Evolutionary conservation across 2,113 vertebrate genomes (phyloP), one percentile per base, ranked within the genome.

Genomic region (Platysternon megacephalum): DNA sequence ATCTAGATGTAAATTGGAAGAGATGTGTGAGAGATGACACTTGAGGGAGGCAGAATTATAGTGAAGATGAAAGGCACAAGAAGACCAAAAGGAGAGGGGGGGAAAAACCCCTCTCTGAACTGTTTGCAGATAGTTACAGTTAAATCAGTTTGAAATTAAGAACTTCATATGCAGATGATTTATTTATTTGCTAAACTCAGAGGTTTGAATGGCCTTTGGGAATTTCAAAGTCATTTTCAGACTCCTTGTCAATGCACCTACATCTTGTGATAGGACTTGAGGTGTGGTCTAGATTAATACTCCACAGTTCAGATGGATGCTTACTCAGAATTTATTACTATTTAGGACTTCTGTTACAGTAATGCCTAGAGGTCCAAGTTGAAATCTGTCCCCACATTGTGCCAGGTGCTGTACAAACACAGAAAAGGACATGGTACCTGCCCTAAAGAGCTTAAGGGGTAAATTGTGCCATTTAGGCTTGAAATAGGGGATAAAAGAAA

Each of bases 1-100:
- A 94, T 85, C 89, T 79, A 96, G 89, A 96, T 83, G 87, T 39
- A 92, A 88, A 65, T 28, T 74, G 89, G 92, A 93, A 96, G 86
- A 94, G 61, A 81, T 6, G 61, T 79, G 84, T 92, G 92, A 95
- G 96, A 91, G 81, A 82, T 86, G 93, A 90, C 93, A 74, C 89
- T 78, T n/a, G 90, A 96, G 56, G 85, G 85, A 92, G 97, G 74
- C 19, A 80, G 92, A 88, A 96, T 92, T 72, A 88, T 83, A 93
- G 88, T 53, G 88, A 93, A 96, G 91, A 95, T 95, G 87, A 96
- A 88, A 93, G 48, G 22, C 79, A 84, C 53, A 93, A 82, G 6
- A 84, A 56, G 53, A 82, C 87, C 39, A 88, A 95, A 90, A 93
- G 44, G 84, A 22, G 84, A 21, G 84, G 83, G 78, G 48, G 46